These are phyloP conservation scores for Adineta ricciae DNA, from an alignment of 2,888 invertebrate genomes.

Conservation along the genomic window DNA sequence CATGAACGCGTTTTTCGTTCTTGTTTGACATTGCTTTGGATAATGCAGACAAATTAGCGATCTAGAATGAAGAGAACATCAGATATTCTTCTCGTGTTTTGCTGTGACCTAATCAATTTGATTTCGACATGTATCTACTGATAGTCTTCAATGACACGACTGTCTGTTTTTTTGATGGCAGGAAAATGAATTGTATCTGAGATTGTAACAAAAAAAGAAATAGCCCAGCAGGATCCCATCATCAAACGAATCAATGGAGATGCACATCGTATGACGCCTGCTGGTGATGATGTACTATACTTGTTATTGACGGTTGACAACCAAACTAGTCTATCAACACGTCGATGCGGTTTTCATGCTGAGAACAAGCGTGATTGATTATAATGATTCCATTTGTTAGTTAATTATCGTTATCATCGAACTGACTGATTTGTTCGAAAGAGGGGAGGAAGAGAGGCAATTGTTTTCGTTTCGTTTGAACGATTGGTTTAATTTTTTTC, in stretches of 20 bases:
- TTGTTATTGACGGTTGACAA: not conserved
- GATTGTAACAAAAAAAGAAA: not conserved
- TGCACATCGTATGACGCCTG: not conserved
- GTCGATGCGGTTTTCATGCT: not conserved
- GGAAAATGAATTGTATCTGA: not conserved
- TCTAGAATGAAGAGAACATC: not conserved
- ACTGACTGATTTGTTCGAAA: not conserved
- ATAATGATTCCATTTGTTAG: not conserved
- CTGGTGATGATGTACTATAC: not conserved
- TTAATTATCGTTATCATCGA: not conserved
- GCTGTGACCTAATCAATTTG: not conserved
- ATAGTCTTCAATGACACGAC: not conserved
- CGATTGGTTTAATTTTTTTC: not conserved
- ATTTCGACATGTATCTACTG: not conserved
- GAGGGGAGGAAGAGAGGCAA: not conserved
- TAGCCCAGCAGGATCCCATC: not conserved
- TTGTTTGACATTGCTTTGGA: not conserved
- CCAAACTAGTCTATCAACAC: not conserved
- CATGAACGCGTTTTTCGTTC: not conserved
- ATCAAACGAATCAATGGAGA: not conserved
- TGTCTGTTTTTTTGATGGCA: not conserved
- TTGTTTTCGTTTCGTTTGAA: not conserved
- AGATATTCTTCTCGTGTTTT: too few relatives aligned
- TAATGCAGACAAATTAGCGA: not conserved
- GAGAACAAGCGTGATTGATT: constrained; percentile 1